Conservation (phyloP, 2,888 invertebrate species). For the Andrena bucephala region DNA sequence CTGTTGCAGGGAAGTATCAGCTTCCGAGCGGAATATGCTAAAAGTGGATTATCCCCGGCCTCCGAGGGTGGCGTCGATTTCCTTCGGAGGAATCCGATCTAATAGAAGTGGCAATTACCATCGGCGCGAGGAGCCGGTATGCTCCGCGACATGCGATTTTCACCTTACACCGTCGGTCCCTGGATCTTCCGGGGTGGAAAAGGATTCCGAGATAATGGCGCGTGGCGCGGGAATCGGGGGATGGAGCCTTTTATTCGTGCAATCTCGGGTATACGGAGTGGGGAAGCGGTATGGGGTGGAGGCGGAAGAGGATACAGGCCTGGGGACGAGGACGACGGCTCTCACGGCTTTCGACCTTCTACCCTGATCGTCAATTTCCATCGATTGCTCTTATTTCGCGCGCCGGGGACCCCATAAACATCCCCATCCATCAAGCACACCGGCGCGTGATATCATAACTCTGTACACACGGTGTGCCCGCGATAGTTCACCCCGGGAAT, state of each 20-base stretch:
- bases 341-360: conserved; percentile 25
- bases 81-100: conserved; percentile 17
- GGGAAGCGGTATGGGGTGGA: neutral
- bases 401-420: conserved; percentile 52
- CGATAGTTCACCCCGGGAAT: neutral
- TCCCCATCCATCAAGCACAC: conserved; percentile 60
- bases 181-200: conserved; percentile 11
- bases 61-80: conserved; percentile 10
- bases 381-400: conserved; percentile 63
- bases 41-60: conserved; percentile 8
- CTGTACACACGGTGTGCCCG: conserved; percentile 14
- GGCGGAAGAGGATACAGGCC: conserved; percentile 20
- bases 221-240: conserved; percentile 34
- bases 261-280: conserved; percentile 41
- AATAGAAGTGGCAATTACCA: conserved; percentile 55
- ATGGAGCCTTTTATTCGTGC: conserved; percentile 46
- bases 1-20: conserved; percentile 1
- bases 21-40: neutral
- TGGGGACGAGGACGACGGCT: neutral
- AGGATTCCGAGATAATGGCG: conserved; percentile 56
- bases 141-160: conserved; percentile 45
- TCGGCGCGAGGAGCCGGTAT: conserved; percentile 20
- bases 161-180: conserved; percentile 12
- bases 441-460: conserved; percentile 38
- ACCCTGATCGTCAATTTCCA: conserved; percentile 55